Base-by-base conservation (phyloP, 2,113 vertebrate species). In the Rhinogobius similis region DNA sequence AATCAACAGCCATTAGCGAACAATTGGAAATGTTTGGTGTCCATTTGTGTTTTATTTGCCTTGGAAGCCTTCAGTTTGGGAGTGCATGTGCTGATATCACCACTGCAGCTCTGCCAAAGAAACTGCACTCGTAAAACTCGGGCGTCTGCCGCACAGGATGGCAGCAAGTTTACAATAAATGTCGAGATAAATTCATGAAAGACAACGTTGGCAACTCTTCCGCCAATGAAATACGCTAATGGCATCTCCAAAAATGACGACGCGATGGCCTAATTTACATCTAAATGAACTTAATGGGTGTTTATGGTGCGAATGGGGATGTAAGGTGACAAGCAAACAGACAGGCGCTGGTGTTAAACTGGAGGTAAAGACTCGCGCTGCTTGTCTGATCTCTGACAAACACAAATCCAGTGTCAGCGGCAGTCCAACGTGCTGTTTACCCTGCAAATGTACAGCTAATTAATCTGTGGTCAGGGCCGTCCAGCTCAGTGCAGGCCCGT, bases 131-230 rank as follows among this genome's bases (percentile, higher is more conserved):
- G 48, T 90, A 90, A 91, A 91, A 83, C 65, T 72, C 81, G 36
- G 70, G 71, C 82, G 75, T 88, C 88, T 84, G 88, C 86, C 73
- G 75, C 79, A 77, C 81, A 77, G 75, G 78, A 88, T 76, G 82
- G 84, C 84, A 73, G 84, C 76, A 84, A 86, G 78, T 88, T 87
- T 84, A 86, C 86, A 87, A 86, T 89, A 88, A 84, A 89, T 83
- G 90, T 90, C 87, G 67, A 77, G 75, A 82, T 90, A 86, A 87
- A 90, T 88, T 83, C 74, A 84, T 56, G 20, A 82, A 82, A 83
- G 71, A 67, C 58, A 52, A 69, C 18, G 68, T 74, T 89, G 84
- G 87, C 83, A 88, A 83, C 79, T 81, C 61, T 65, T 73, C 77
- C 66, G n/a, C 83, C 75, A 82, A 75, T 90, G 76, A 90, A 89